These are phyloP conservation scores for Ictidomys tridecemlineatus DNA, from an alignment of 2,113 vertebrate genomes.

Conservation along the genomic window DNA sequence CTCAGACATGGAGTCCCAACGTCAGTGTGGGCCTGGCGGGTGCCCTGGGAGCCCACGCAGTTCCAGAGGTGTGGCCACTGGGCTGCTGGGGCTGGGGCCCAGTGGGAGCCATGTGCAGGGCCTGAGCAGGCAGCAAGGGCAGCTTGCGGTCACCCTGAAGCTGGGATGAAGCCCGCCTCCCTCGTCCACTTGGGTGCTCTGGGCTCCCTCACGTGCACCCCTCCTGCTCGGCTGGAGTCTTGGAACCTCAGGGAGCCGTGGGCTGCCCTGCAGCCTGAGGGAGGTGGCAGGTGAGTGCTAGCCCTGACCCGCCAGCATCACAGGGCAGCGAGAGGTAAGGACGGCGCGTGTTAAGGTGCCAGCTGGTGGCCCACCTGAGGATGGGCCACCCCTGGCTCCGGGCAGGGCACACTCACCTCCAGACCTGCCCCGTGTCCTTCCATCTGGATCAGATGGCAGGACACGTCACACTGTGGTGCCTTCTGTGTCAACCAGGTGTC, in stretches of 20 bases:
- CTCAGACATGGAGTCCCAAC: slow-evolving; percentile 83
- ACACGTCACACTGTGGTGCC: neutral
- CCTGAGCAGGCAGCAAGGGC: no score
- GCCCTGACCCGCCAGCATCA: slow-evolving; percentile 1
- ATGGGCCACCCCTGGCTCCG: fast-evolving
- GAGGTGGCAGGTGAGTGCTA: slow-evolving; percentile 57
- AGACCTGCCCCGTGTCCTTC: neutral
- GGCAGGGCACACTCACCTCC: neutral
- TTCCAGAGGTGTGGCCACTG: slow-evolving; percentile 50
- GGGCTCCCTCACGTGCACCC: neutral
- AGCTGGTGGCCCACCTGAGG: slow-evolving; percentile 7
- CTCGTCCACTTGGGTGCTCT: neutral
- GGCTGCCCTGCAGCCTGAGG: neutral
- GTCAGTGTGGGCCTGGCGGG: slow-evolving; percentile 78
- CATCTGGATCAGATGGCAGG: neutral
- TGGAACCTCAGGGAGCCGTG: fast-evolving
- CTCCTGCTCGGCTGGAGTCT: neutral
- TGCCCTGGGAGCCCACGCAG: slow-evolving; percentile 48
- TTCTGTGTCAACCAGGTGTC: neutral
- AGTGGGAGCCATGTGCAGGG: no score
- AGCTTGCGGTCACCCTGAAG: no score
- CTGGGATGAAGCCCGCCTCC: neutral
- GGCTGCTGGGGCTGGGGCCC: neutral
- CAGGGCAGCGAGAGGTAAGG: neutral
- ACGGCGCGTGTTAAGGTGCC: neutral